Conservation (phyloP, 2,888 invertebrate species). For the Acleris holmiana region DNA sequence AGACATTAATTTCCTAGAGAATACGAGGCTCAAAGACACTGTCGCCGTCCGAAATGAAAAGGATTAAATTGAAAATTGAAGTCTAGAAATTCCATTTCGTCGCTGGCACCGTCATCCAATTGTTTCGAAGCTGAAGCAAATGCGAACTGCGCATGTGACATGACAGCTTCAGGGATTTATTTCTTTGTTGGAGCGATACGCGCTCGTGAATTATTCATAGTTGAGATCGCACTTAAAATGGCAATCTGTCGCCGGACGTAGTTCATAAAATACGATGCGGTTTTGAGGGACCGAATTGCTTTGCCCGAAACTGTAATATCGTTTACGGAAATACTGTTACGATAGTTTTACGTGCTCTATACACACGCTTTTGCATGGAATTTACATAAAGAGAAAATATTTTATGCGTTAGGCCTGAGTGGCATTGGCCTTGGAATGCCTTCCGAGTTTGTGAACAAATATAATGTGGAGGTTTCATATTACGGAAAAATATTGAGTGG, state of each 20-base stretch:
- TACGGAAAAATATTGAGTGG: background rate
- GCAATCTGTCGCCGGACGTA: slow-evolving; percentile 63
- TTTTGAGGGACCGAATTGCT: slow-evolving; percentile 47
- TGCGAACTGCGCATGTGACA: slow-evolving; percentile 38
- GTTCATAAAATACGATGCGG: slow-evolving; percentile 59
- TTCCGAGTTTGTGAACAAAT: background rate
- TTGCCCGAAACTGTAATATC: slow-evolving; percentile 27
- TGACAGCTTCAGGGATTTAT: slow-evolving; percentile 32
- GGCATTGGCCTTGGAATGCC: slow-evolving; percentile 9
- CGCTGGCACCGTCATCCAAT: slow-evolving; percentile 13
- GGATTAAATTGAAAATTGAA: slow-evolving; percentile 12
- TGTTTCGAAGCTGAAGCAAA: slow-evolving; percentile 31
- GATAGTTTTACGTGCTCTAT: slow-evolving; percentile 26
- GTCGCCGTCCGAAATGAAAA: slow-evolving; percentile 2
- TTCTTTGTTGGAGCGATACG: slow-evolving; percentile 33
- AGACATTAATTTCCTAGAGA: no score
- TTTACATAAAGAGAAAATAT: slow-evolving; percentile 25
- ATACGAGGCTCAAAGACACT: background rate
- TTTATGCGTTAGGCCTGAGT: slow-evolving; percentile 2
- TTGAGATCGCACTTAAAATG: slow-evolving; percentile 67
- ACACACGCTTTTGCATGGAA: slow-evolving; percentile 19
- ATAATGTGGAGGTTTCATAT: slow-evolving; percentile 11
- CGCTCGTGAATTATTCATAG: slow-evolving; percentile 70
- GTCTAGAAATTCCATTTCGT: slow-evolving; percentile 16
- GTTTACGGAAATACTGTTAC: slow-evolving; percentile 32